These are phyloP conservation scores for Batillaria attramentaria DNA, from an alignment of 1,140 invertebrate species.

Conservation along the genomic window DNA sequence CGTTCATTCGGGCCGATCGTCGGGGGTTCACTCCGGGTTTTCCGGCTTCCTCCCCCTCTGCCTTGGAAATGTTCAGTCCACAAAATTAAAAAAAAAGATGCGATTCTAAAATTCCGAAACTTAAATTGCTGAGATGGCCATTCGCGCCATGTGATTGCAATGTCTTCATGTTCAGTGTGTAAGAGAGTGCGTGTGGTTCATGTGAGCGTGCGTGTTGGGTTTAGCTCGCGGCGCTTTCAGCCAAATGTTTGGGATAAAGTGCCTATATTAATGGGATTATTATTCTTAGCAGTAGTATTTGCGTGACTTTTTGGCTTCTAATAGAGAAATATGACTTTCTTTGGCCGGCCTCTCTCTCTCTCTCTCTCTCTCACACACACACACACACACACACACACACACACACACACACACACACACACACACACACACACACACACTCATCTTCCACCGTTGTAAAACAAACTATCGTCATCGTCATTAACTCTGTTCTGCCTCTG, in stretches of 20 bases:
- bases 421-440: too few species aligned
- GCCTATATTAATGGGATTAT: not conserved
- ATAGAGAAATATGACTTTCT: not conserved
- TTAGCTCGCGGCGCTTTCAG: not conserved
- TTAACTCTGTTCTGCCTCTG: too few species aligned
- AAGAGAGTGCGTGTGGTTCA: not conserved
- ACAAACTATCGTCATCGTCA: too few species aligned
- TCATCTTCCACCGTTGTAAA: too few species aligned
- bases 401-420: not conserved
- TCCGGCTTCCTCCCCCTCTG: too few species aligned
- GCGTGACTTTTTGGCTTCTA: not conserved
- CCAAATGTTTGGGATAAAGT: not conserved
- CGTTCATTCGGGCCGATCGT: too few species aligned
- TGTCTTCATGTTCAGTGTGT: not conserved
- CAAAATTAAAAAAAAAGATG: too few species aligned
- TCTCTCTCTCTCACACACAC: too few species aligned
- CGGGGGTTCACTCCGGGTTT: too few species aligned
- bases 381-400: not conserved
- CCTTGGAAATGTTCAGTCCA: too few species aligned
- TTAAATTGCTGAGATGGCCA: too few species aligned
- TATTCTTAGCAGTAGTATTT: not conserved
- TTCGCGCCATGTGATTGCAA: not conserved
- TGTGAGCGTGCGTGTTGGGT: not conserved
- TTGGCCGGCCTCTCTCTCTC: not conserved
- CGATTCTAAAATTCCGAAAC: too few species aligned